Evolutionary conservation across 2,888 invertebrate genomes (phyloP).

Genomic region (Agrochola lychnidis): DNA sequence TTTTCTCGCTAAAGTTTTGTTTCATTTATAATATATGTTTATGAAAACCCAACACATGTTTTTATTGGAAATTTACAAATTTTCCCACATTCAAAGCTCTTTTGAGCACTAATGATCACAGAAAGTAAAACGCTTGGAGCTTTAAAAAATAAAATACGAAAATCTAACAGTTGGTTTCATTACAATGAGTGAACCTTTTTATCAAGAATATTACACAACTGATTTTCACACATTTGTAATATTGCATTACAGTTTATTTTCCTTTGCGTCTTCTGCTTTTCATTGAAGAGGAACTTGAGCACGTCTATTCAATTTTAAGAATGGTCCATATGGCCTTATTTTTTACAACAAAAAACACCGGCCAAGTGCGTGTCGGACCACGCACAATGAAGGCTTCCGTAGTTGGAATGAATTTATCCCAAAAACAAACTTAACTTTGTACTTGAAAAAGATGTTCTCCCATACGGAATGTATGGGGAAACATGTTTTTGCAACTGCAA

Average conservation of each 20-base stretch:
- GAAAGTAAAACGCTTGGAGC: slow-evolving; percentile 8
- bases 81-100: slow-evolving; percentile 13
- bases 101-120: slow-evolving; percentile 36
- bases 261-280: not conserved
- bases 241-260: slow-evolving; percentile 26
- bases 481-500: no score
- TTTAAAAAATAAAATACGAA: slow-evolving; percentile 23
- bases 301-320: not conserved
- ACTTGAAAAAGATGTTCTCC: no score
- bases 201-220: not conserved
- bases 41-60: not conserved
- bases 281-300: not conserved
- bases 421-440: no score
- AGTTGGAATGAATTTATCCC: no score
- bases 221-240: slow-evolving; percentile 1
- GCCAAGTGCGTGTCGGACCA: no score
- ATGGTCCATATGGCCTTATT: no score
- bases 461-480: no score
- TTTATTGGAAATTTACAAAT: slow-evolving; percentile 14
- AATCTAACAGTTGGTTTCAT: slow-evolving; percentile 17
- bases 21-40: not conserved
- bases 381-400: no score
- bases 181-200: slow-evolving; percentile 11
- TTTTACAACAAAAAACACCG: no score
- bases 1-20: slow-evolving; percentile 20